Evolutionary conservation across 2,797 vertebrate genomes (phyloP).

Genomic region (Meda fulgida): DNA sequence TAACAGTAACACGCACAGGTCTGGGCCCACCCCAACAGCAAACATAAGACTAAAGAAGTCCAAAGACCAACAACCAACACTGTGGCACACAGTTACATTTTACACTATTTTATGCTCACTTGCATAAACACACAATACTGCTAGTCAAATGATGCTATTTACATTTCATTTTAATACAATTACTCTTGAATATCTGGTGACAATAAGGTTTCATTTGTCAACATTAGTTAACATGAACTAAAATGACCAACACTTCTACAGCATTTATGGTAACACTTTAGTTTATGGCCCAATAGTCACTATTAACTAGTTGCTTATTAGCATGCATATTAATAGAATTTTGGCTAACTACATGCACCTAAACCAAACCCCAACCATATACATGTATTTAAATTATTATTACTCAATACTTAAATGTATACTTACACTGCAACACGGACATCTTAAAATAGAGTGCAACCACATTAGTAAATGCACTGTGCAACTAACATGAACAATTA

Average conservation of each 20-base stretch:
- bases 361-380: not conserved
- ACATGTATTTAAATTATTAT: not conserved
- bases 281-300: too few relatives aligned
- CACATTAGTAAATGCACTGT: not conserved
- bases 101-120: slow-evolving; percentile 4
- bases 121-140: slow-evolving; percentile 15
- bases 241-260: not conserved
- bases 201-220: not conserved
- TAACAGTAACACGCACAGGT: slow-evolving; percentile 30
- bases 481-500: too few relatives aligned
- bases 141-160: not conserved
- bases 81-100: slow-evolving; percentile 14
- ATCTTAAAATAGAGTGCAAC: not conserved
- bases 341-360: not conserved
- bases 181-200: not conserved
- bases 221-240: not conserved
- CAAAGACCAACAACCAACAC: slow-evolving; percentile 51
- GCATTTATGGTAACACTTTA: not conserved
- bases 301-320: too few relatives aligned
- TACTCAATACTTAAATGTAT: not conserved
- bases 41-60: slow-evolving; percentile 65
- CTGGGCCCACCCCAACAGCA: slow-evolving; percentile 72
- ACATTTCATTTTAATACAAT: not conserved
- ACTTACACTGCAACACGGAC: too few relatives aligned
- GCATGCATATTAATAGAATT: too few relatives aligned